Conservation (phyloP, 35 echinoderm and acorn worm genomes). For the Eucidaris tribuloides region DNA sequence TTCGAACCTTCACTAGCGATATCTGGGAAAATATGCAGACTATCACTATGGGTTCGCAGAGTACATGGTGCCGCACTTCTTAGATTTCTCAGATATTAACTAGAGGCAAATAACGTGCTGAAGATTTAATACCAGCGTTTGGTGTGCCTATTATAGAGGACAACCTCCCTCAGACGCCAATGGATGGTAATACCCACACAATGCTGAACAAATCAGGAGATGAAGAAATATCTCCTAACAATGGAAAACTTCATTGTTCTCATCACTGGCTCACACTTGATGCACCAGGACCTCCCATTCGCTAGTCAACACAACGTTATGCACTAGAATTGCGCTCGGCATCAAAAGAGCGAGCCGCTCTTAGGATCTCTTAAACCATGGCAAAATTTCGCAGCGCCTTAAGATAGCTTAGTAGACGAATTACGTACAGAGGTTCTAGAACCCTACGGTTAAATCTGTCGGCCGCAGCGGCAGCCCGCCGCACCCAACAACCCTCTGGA, state of each 20-base stretch:
- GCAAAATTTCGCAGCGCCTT: slow-evolving; percentile 53
- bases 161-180: neutral
- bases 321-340: slow-evolving; percentile 12
- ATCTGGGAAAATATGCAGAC: slow-evolving; percentile 47
- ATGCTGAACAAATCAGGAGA: slow-evolving; percentile 37
- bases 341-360: too few relatives aligned
- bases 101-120: slow-evolving; percentile 22
- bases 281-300: slow-evolving; percentile 9
- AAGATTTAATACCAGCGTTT: slow-evolving; percentile 41
- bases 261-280: neutral
- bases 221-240: slow-evolving; percentile 7
- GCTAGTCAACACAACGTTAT: slow-evolving; percentile 29
- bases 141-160: slow-evolving; percentile 39
- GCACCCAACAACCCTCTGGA: too few relatives aligned
- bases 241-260: slow-evolving; percentile 37
- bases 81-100: slow-evolving; percentile 35
- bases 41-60: slow-evolving; percentile 59
- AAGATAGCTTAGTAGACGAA: neutral
- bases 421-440: neutral
- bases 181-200: slow-evolving; percentile 41
- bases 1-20: slow-evolving; percentile 9
- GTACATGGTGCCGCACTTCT: slow-evolving; percentile 27
- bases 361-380: slow-evolving; percentile 46
- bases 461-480: neutral
- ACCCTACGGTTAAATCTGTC: neutral